Evolutionary conservation across 2,888 invertebrate species (phyloP).

Genomic region (Drosophila rubida): DNA sequence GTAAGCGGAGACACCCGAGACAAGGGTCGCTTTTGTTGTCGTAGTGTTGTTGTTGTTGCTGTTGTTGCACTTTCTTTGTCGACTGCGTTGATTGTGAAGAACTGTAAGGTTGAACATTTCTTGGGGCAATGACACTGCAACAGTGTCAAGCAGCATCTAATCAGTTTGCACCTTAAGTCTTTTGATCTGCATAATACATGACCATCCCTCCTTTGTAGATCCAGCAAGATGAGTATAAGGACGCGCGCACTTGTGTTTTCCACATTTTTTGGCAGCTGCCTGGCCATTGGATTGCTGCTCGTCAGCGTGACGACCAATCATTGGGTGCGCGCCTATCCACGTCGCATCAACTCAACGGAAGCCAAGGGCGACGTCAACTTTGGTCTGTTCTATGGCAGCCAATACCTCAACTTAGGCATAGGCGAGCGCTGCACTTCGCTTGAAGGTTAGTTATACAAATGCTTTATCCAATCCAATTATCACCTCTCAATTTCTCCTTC

Average conservation of each 20-base stretch:
- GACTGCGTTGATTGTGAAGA: not conserved
- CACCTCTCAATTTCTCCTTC: not conserved
- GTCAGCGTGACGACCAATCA: conserved; percentile 91
- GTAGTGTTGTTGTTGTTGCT: conserved; percentile 21
- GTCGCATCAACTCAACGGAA: conserved; percentile 85
- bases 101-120: not conserved
- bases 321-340: conserved; percentile 90
- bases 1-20: conserved; percentile 17
- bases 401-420: conserved; percentile 92
- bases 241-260: conserved; percentile 90
- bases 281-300: conserved; percentile 89
- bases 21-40: conserved; percentile 26
- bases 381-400: conserved; percentile 94
- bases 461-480: not conserved
- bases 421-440: conserved; percentile 92
- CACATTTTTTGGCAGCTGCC: conserved; percentile 90
- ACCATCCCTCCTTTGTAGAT: conserved; percentile 10
- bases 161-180: conserved; percentile 27
- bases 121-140: not conserved
- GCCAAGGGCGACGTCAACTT: conserved; percentile 91
- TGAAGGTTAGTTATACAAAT: conserved; percentile 87
- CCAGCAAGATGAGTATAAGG: conserved; percentile 87
- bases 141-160: not conserved
- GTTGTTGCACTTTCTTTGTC: conserved; percentile 50
- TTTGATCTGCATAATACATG: conserved; percentile 9